A percentile compares a stretch with the other conserved stretches of the same genome.
Evolutionary conservation across 2,797 vertebrate species (phyloP).

Genomic region (Pygocentrus nattereri): DNA sequence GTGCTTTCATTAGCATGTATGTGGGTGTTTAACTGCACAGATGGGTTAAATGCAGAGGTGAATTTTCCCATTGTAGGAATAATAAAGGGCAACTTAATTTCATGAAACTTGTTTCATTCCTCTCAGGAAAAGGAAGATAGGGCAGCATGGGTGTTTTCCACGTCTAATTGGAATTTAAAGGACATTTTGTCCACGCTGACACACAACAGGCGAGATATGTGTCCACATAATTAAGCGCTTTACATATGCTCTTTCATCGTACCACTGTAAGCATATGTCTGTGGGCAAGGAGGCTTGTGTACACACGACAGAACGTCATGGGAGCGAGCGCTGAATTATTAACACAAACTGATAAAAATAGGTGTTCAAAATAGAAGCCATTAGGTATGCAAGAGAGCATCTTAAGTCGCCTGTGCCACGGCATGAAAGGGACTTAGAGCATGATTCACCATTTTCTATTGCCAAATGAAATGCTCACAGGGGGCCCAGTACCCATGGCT

Average conservation of each 20-base stretch:
- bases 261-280: background rate
- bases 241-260: background rate
- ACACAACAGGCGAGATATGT: background rate
- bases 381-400: conserved; percentile 76
- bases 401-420: conserved; percentile 62
- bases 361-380: conserved; percentile 67
- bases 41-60: no score
- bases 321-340: conserved; percentile 75
- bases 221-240: background rate
- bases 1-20: no score
- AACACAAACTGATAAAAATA: conserved; percentile 77
- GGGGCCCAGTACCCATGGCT: conserved; percentile 41
- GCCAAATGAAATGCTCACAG: conserved; percentile 45
- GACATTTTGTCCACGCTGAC: background rate
- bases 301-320: conserved; percentile 56
- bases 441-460: conserved; percentile 38
- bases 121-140: background rate
- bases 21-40: no score
- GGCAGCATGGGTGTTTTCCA: background rate
- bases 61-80: no score
- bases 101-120: no score
- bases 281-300: background rate
- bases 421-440: conserved; percentile 52
- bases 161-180: background rate
- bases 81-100: no score